Evolutionary conservation across 2,888 invertebrate genomes (phyloP), one percentile per base, ranked within the genome.

Genomic region (Ophion slaviceki): DNA sequence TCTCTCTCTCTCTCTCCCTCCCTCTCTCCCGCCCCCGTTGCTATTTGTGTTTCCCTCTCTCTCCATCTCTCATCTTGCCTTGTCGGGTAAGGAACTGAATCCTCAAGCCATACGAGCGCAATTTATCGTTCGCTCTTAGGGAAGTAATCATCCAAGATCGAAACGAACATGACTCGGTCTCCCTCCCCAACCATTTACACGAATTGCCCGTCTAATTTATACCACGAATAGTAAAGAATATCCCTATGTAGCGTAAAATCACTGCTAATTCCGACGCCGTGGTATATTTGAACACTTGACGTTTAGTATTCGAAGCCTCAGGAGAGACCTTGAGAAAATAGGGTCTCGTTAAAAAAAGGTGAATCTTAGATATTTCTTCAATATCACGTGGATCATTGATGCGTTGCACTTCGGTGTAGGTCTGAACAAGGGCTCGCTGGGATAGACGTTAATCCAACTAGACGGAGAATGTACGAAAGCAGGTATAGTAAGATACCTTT

Each of bases 41-140:
- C 6, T 7, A 3, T 66, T 17, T 17, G 17, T 4, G 3, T n/a
- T 14, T 5, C 2, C 11, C n/a, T 24, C 40, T 10, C 53, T 17
- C 11, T 10, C 36, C 5, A 11, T 57, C 17, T 75, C 5, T 67
- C 67, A 53, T 71, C 28, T 24, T 45, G 57, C 36, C 32, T 71
- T 32, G 32, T 74, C 70, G 80, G 28, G 36, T 40, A 66, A 66
- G 76, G 68, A 57, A 64, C 82, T 79, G 76, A 77, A 76, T 67
- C 80, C 67, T 45, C 68, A 77, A 82, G 85, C 82, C 82, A 61
- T 82, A 85, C 71, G 85, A 80, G 82, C 67, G 80, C 78, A 85
- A 85, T 82, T 85, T 82, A 80, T 85, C 80, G 53, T 77, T 85
- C 80, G 61, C 45, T 76, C 75, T n/a, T 67, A 72, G 72, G 79